Evolutionary conservation across 1,140 invertebrate species (phyloP), one percentile per base, ranked within the genome.

Genomic region (Diachasmimorpha longicaudata): DNA sequence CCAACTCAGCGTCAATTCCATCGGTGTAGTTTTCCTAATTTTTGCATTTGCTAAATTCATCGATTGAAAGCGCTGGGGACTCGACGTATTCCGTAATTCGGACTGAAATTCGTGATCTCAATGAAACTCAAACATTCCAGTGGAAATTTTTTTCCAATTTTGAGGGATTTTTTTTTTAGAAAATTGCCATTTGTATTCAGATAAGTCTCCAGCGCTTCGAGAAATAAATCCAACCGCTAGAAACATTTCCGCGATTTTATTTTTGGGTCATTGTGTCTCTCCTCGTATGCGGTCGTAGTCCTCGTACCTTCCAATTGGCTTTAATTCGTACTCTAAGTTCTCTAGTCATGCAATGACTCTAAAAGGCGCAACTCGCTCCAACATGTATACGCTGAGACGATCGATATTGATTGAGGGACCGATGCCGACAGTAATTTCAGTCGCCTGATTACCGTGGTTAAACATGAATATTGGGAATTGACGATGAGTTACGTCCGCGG

Each of bases 231-330:
- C 48, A 10, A n/a, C 9, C 14, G n/a, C 5, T 9, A 52, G 48
- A 13, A 11, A 23, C 58, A 36, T 21, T 0, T 37, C 16, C 16
- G 37, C 42, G 23, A 5, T 42, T 37, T 36, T 42, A 13, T 21
- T 72, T 66, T 44, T 19, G 16, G 25, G 23, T 74, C 16, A 44
- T 48, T 69, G 31, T 14, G 23, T 75, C 48, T n/a, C 67, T 55
- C 44, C 21, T 55, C 66, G 48, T 63, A 63, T 58, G 78, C 79
- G 80, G 76, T 83, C 74, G 77, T 80, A 78, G 79, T 82, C 79
- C 81, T 81, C 81, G 82, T 83, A 86, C 83, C 84, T 86, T 88
- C 78, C 78, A 78, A 86, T 86, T 85, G 84, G 83, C 85, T 86
- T 86, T 86, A 85, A 86, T 81, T 83, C 74, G 80, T 81, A 85